phyloP scores from a whole-genome alignment of 64 coral and sea anemone species.

The Hydrozoanthus tunicans region DNA sequence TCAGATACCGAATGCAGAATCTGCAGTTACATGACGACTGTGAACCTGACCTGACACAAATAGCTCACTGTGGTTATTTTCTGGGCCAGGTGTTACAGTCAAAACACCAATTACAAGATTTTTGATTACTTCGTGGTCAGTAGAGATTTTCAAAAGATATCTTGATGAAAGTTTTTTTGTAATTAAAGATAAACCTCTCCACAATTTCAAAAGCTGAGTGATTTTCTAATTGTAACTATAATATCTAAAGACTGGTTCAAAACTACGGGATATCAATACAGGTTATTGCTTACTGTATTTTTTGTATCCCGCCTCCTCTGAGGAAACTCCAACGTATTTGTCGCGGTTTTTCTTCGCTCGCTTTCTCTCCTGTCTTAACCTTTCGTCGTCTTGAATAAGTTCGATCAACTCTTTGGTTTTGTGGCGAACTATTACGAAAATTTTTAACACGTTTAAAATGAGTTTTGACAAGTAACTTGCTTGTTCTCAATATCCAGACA shows the following conservation, averaged over 20 bases:
- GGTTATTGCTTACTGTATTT: slow-evolving; percentile 79
- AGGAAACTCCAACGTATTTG: slow-evolving; percentile 93
- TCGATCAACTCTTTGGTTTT: slow-evolving; percentile 98
- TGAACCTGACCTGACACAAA: neutral
- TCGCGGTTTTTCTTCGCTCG: slow-evolving; percentile 95
- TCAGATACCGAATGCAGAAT: too few species aligned
- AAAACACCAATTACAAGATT: neutral
- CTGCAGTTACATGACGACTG: too few species aligned
- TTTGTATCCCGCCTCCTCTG: slow-evolving; percentile 64
- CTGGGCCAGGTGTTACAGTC: neutral
- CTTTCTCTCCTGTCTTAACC: slow-evolving; percentile 86
- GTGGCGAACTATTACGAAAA: slow-evolving; percentile 76
- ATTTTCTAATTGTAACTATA: too few species aligned
- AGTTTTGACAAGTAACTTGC: neutral
- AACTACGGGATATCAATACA: too few species aligned
- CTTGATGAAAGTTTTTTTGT: too few species aligned
- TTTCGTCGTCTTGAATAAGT: slow-evolving; percentile 95
- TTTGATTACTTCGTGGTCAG: neutral
- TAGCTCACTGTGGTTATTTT: neutral
- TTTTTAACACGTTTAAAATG: neutral
- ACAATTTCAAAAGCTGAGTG: too few species aligned
- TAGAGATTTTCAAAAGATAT: too few species aligned
- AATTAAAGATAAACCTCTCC: too few species aligned
- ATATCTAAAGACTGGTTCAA: too few species aligned
- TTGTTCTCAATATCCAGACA: neutral